Evolutionary conservation across 2,113 vertebrate genomes (phyloP).

Genomic region (Cathartes aura): DNA sequence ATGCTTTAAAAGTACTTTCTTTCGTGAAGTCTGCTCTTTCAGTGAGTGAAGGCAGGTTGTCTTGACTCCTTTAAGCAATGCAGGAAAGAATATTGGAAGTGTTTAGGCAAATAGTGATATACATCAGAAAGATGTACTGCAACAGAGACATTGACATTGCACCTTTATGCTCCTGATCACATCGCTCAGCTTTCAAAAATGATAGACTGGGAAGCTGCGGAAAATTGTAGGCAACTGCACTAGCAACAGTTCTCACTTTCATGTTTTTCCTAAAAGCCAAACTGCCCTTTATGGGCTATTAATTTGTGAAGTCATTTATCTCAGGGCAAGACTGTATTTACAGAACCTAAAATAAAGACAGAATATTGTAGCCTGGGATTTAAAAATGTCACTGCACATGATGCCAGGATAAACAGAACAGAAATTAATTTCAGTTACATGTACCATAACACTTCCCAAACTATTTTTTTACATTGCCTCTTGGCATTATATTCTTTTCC

Average conservation of each 20-base stretch:
- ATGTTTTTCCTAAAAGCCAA: not conserved
- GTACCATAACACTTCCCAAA: not conserved
- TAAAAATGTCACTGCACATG: slow-evolving; percentile 1
- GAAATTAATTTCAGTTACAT: slow-evolving; percentile 1
- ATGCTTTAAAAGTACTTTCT: not conserved
- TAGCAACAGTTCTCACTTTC: not conserved
- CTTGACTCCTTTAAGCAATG: not conserved
- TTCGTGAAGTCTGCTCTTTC: not conserved
- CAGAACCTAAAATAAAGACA: not conserved
- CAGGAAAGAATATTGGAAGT: not conserved
- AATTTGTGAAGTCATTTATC: slow-evolving; percentile 27
- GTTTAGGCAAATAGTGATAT: not conserved
- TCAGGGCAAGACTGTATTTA: not conserved
- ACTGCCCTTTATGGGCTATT: slow-evolving; percentile 18
- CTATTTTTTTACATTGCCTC: not conserved
- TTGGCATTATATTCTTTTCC: not conserved
- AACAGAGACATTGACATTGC: not conserved
- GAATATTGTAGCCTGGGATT: not conserved
- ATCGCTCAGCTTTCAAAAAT: not conserved
- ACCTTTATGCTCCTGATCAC: not conserved
- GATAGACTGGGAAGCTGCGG: not conserved
- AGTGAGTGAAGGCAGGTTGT: not conserved
- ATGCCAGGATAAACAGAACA: not conserved
- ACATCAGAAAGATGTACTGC: not conserved
- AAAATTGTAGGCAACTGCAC: not conserved